Evolutionary conservation across 2,797 vertebrate genomes (phyloP).

Genomic region (Pseudomugil tenellus): DNA sequence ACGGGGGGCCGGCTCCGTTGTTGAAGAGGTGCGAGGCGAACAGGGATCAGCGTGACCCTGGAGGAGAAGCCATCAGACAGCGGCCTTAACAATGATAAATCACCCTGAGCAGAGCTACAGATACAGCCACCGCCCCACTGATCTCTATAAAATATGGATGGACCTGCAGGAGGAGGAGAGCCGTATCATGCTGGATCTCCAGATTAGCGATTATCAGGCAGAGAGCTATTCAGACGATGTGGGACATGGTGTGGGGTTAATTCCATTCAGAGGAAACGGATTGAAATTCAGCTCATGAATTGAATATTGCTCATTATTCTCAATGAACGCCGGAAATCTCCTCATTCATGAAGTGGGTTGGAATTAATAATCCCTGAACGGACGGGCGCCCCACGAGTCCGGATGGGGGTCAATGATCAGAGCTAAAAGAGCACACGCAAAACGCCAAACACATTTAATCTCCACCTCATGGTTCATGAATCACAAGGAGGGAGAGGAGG

Average conservation of each 20-base stretch:
- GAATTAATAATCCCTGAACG: constrained; percentile 61
- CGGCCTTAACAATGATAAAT: constrained; percentile 88
- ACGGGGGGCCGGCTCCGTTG: constrained; percentile 64
- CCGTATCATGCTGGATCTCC: constrained; percentile 28
- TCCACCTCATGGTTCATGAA: constrained; percentile 22
- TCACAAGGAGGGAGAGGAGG: neutral
- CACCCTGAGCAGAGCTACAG: constrained; percentile 61
- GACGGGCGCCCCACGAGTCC: neutral
- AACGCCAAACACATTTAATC: constrained; percentile 44
- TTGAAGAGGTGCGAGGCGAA: constrained; percentile 59
- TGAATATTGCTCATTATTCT: constrained; percentile 64
- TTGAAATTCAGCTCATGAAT: constrained; percentile 58
- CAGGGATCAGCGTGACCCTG: constrained; percentile 72
- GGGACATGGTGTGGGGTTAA: constrained; percentile 43
- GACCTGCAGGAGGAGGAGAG: constrained; percentile 31
- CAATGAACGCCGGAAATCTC: constrained; percentile 54
- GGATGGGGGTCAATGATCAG: constrained; percentile 48
- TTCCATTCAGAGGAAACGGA: constrained; percentile 49
- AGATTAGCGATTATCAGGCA: constrained; percentile 57
- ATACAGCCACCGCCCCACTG: constrained; percentile 42
- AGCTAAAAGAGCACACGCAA: constrained; percentile 43
- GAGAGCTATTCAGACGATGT: constrained; percentile 45
- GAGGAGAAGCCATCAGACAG: constrained; percentile 83
- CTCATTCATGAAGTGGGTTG: constrained; percentile 66
- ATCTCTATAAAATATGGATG: constrained; percentile 68